Evolutionary conservation across 2,113 vertebrate species (phyloP).

Genomic region (Zeus faber): DNA sequence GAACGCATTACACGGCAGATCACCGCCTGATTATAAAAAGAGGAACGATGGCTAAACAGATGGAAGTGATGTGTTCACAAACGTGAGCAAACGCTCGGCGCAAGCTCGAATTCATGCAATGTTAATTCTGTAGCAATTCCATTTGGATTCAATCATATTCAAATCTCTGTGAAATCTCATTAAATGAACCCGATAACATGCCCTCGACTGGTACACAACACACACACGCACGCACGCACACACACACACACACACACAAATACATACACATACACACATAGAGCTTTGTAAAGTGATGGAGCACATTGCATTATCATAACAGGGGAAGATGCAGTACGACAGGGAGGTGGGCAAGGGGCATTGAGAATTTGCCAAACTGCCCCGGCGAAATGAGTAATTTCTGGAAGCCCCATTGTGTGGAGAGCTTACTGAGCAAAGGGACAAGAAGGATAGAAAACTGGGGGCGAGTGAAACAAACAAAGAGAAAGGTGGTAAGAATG

Average conservation of each 20-base stretch:
- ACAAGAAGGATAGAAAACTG: conserved; percentile 55
- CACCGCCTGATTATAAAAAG: neutral
- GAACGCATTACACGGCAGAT: conserved; percentile 2
- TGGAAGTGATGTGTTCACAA: too few species aligned
- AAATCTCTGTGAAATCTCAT: too few species aligned
- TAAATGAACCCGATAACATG: too few species aligned
- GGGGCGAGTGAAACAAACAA: conserved; percentile 52
- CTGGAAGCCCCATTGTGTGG: conserved; percentile 70
- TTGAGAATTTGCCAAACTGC: conserved; percentile 55
- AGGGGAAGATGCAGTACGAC: conserved; percentile 25
- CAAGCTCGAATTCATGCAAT: conserved; percentile 26
- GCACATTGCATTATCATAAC: conserved; percentile 46
- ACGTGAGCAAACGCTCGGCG: too few species aligned
- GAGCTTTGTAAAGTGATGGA: conserved; percentile 48
- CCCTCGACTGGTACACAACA: too few species aligned
- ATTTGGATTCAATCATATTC: too few species aligned
- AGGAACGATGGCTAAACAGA: conserved; percentile 10
- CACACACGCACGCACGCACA: conserved; percentile 27
- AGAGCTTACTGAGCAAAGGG: conserved; percentile 65
- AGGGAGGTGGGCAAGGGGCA: conserved; percentile 43
- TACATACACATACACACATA: conserved; percentile 22
- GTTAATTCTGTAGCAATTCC: too few species aligned
- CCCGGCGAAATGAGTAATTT: conserved; percentile 72
- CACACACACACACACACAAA: conserved; percentile 2
- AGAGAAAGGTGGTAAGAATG: conserved; percentile 65